Evolutionary conservation across 2,113 vertebrate genomes (phyloP), one percentile per base, ranked within the genome.

Genomic region (Trematomus loennbergii): DNA sequence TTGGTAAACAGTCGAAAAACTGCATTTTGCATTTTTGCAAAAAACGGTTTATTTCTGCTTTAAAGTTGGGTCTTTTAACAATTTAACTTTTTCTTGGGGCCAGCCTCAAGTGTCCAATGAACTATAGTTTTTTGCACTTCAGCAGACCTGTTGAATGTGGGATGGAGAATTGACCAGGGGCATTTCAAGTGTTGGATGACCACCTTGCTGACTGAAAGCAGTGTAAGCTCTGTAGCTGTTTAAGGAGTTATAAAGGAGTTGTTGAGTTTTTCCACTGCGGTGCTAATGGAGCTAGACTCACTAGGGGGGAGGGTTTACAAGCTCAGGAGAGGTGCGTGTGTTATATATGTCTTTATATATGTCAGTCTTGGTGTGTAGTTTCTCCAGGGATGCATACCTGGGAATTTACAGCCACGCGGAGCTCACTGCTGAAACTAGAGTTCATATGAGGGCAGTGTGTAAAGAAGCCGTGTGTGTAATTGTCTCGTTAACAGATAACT

Each of bases 201-300:
- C 53, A 20, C n/a, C 49, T 12, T 18, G 25, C 53, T 59, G 74
- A 76, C 59, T 74, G 55, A 83, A 74, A 72, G 70, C 65, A 72
- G 48, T 78, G 55, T 57, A 78, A 76, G 75, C 52, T 87, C 72
- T 84, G 76, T 73, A 72, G 72, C 81, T 75, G 77, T 87, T 89
- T 70, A 81, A 86, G 74, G 69, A 75, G 40, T 79, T 64, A 68
- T 87, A 82, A 86, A 82, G 78, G 72, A 81, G 55, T 55, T 79
- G 75, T 82, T 78, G 66, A 79, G 63, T 87, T 89, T 84, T 87
- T 89, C 83, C 83, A 84, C 81, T 55, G 49, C 40, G 18, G 87
- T 65, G 77, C 49, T 89, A 92, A 90, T 88, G 69, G 81, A 65
- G 33, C 48, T 60, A 69, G 61, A 68, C 79, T 80, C 76, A 48